phyloP scores from a whole-genome alignment of 2,888 invertebrate genomes.

The Tiphia femorata region DNA sequence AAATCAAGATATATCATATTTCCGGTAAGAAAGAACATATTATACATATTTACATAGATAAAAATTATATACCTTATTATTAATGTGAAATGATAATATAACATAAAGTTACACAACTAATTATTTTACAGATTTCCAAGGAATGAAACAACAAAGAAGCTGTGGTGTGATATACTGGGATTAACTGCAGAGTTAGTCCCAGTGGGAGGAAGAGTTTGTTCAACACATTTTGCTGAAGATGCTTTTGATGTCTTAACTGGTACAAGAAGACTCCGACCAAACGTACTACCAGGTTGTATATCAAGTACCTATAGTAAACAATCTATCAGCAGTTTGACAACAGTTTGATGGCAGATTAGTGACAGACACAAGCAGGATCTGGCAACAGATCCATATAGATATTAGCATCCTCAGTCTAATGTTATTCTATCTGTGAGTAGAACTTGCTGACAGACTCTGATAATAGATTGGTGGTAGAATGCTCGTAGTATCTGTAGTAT shows the following conservation, averaged over 20 bases:
- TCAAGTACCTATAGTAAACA: not conserved
- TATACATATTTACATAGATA: not conserved
- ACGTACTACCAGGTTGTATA: not conserved
- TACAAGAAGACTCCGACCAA: not conserved
- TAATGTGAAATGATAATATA: not conserved
- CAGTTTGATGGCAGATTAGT: no score
- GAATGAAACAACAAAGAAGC: not conserved
- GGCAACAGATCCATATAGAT: no score
- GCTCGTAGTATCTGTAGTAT: no score
- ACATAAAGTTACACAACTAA: not conserved
- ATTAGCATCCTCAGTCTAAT: no score
- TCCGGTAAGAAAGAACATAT: not conserved
- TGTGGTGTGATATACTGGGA: not conserved
- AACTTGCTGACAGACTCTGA: no score
- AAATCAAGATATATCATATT: not conserved
- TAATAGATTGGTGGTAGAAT: no score
- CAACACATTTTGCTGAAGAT: not conserved
- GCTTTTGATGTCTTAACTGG: not conserved
- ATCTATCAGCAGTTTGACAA: no score
- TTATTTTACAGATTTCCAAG: slow-evolving; percentile 3
- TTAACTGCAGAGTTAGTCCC: not conserved
- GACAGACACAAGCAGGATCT: no score
- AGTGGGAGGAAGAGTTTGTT: not conserved
- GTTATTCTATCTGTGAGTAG: no score
- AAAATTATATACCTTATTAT: not conserved